Conservation (phyloP, 2,888 invertebrate species). For the Pristionchus entomophagus region DNA sequence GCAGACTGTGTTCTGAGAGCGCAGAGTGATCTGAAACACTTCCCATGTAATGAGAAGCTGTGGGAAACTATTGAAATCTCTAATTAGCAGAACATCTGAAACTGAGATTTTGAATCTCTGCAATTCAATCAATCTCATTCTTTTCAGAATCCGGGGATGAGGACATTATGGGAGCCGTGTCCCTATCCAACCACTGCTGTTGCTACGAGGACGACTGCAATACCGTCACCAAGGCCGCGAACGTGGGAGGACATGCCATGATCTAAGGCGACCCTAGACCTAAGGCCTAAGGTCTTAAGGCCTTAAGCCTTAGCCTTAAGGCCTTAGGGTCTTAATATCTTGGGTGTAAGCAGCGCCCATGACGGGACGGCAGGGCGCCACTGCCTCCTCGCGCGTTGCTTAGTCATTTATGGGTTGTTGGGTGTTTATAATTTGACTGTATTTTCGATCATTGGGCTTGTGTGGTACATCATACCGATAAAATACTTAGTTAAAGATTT, state of each 20-base stretch:
- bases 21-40: no score
- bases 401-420: not conserved
- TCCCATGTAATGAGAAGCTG: no score
- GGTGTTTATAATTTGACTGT: no score
- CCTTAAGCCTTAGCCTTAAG: not conserved
- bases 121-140: not conserved
- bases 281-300: not conserved
- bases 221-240: not conserved
- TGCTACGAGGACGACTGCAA: slow-evolving; percentile 33
- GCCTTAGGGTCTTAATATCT: not conserved
- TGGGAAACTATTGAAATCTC: no score
- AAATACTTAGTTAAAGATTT: not conserved
- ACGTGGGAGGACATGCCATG: not conserved
- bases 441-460: no score
- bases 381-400: not conserved
- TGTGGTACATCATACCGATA: not conserved
- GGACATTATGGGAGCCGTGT: no score
- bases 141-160: not conserved
- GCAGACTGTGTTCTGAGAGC: no score
- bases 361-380: not conserved
- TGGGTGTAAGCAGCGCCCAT: not conserved
- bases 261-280: not conserved
- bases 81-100: no score
- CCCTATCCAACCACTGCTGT: slow-evolving; percentile 11
- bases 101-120: no score